phyloP scores from a whole-genome alignment of 2,797 vertebrate species.

The Hybognathus amarus region DNA sequence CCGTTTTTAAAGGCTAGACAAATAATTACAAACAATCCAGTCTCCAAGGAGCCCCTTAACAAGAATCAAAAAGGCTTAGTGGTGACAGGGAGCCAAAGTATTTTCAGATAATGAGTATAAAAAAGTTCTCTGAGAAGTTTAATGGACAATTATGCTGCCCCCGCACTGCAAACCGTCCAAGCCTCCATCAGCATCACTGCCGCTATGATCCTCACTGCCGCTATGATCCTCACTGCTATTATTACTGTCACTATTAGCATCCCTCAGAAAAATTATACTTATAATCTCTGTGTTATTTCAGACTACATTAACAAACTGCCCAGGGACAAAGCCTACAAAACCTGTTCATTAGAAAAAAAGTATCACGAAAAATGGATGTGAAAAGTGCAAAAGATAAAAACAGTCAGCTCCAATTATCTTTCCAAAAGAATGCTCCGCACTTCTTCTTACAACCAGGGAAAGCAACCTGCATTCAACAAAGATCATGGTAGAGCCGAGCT shows the following conservation, averaged over 20 bases:
- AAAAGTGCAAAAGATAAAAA: constrained; percentile 17
- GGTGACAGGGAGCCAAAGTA: constrained; percentile 34
- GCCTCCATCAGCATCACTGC: constrained; percentile 12
- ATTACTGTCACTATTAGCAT: constrained; percentile 13
- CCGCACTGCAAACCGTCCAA: constrained; percentile 14
- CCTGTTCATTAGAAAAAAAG: constrained; percentile 34
- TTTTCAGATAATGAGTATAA: constrained; percentile 47
- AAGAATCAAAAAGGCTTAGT: constrained; percentile 31
- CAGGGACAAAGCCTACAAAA: constrained; percentile 1
- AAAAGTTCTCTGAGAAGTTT: constrained; percentile 32
- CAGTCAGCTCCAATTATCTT: constrained; percentile 46
- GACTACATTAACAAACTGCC: constrained; percentile 17
- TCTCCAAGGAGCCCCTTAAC: constrained; percentile 37
- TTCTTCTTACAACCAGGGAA: constrained; percentile 2
- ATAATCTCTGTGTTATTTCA: constrained; percentile 20
- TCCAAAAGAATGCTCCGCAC: constrained; percentile 28
- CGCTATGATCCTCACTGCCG: background rate
- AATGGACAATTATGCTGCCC: constrained; percentile 36
- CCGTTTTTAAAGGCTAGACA: constrained; percentile 35
- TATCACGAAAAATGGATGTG: background rate
- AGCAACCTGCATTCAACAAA: constrained; percentile 20
- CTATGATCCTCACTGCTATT: background rate
- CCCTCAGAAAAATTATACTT: background rate
- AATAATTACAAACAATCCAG: constrained; percentile 40
- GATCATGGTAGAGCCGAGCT: constrained; percentile 32